These are phyloP conservation scores for Corythoichthys haematopterus DNA, from an alignment of 2,113 vertebrate genomes.

Conservation along the genomic window DNA sequence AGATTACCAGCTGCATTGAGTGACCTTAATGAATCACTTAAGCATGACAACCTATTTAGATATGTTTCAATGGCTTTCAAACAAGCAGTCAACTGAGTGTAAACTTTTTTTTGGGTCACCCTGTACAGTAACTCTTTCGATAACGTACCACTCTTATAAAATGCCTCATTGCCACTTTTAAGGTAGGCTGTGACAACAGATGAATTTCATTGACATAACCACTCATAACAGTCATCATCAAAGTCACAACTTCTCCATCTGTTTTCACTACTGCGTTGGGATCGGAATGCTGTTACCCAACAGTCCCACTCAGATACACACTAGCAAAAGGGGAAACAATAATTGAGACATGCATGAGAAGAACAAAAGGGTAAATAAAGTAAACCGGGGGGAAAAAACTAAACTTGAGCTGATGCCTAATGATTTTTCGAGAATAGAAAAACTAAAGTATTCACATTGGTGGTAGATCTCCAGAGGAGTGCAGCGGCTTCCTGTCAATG, in stretches of 20 bases:
- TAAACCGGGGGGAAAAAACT: not conserved
- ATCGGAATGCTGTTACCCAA: constrained; percentile 68
- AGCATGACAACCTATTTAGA: too few species aligned
- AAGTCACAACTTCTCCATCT: constrained; percentile 53
- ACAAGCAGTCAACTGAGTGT: too few species aligned
- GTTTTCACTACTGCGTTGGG: constrained; percentile 57
- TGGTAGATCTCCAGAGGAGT: constrained; percentile 13
- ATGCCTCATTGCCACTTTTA: constrained; percentile 20
- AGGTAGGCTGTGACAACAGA: constrained; percentile 67
- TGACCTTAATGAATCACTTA: too few species aligned
- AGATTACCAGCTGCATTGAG: too few species aligned
- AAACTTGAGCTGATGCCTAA: constrained; percentile 27
- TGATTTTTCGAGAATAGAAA: constrained; percentile 19
- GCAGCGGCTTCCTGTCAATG: constrained; percentile 59
- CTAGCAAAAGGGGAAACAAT: constrained; percentile 11
- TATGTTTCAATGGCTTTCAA: too few species aligned
- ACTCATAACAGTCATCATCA: constrained; percentile 39
- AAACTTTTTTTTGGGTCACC: too few species aligned
- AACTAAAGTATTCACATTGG: constrained; percentile 22
- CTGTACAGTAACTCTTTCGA: too few species aligned
- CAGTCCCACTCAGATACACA: constrained; percentile 9
- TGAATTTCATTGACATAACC: constrained; percentile 44
- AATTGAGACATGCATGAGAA: constrained; percentile 25
- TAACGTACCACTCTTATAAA: too few species aligned
- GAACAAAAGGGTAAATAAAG: constrained; percentile 4